These are phyloP conservation scores for Chloropsis hardwickii DNA, from an alignment of 2,113 vertebrate species.

Conservation along the genomic window DNA sequence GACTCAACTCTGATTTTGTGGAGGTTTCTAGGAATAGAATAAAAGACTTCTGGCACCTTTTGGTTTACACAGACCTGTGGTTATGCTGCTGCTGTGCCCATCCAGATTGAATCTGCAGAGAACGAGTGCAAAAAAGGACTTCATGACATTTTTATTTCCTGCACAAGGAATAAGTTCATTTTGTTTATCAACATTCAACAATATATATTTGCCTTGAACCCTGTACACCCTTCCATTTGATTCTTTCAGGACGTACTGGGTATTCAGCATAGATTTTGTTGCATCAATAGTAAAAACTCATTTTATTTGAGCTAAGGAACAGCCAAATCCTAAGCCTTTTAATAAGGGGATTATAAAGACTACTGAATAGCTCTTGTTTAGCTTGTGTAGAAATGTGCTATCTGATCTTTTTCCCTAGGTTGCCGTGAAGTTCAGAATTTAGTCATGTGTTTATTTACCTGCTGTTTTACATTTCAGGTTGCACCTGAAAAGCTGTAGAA, in stretches of 20 bases:
- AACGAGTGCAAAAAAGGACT: background rate
- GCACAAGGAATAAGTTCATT: background rate
- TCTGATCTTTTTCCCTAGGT: background rate
- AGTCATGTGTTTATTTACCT: background rate
- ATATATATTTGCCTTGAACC: background rate
- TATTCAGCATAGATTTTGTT: background rate
- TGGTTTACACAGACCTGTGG: accelerated
- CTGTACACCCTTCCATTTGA: background rate
- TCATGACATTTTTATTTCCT: background rate
- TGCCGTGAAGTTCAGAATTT: background rate
- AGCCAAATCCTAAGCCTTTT: background rate
- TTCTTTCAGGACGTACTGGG: background rate
- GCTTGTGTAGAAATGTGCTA: background rate
- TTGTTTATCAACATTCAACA: background rate
- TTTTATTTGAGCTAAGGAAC: background rate
- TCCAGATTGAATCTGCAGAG: background rate
- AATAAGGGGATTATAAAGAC: background rate
- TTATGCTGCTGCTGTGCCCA: background rate
- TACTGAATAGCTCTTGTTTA: background rate
- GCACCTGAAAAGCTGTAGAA: background rate
- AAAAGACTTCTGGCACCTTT: background rate
- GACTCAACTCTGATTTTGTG: background rate
- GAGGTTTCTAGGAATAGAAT: background rate
- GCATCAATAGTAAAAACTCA: background rate
- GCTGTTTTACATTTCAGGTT: background rate